These are phyloP conservation scores for Rhabdomys pumilio DNA, from an alignment of 2,797 vertebrate genomes.

Conservation along the genomic window DNA sequence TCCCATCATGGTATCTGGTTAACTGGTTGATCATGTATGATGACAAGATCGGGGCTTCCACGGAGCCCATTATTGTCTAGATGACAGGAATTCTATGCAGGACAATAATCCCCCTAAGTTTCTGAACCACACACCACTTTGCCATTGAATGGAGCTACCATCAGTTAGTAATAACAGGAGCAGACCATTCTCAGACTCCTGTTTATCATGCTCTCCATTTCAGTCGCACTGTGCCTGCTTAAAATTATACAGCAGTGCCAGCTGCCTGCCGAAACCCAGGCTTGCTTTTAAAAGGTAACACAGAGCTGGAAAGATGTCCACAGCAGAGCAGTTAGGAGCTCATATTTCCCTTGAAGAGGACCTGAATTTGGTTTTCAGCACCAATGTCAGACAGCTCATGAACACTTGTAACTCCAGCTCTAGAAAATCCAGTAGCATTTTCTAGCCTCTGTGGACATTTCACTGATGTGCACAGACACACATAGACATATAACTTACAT, in stretches of 20 bases:
- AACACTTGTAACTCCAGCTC: neutral
- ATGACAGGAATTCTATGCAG: neutral
- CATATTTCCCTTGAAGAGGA: neutral
- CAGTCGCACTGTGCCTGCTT: neutral
- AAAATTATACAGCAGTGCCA: neutral
- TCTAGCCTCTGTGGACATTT: neutral
- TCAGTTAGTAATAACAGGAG: slow-evolving; percentile 13
- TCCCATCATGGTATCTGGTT: neutral
- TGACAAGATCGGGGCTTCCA: neutral
- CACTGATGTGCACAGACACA: neutral
- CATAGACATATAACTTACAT: neutral
- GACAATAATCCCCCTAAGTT: neutral
- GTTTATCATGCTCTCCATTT: neutral
- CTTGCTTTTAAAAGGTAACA: slow-evolving; percentile 37
- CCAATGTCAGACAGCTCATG: neutral
- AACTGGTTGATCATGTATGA: neutral
- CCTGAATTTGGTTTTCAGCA: neutral
- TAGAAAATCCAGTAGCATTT: neutral
- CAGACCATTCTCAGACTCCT: neutral
- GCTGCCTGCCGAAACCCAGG: neutral
- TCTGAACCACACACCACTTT: neutral
- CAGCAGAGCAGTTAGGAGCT: neutral
- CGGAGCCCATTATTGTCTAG: neutral
- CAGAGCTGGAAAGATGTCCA: neutral
- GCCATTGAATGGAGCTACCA: neutral